phyloP scores from a whole-genome alignment of 2,113 vertebrate genomes.

The Ageneiosus marmoratus region DNA sequence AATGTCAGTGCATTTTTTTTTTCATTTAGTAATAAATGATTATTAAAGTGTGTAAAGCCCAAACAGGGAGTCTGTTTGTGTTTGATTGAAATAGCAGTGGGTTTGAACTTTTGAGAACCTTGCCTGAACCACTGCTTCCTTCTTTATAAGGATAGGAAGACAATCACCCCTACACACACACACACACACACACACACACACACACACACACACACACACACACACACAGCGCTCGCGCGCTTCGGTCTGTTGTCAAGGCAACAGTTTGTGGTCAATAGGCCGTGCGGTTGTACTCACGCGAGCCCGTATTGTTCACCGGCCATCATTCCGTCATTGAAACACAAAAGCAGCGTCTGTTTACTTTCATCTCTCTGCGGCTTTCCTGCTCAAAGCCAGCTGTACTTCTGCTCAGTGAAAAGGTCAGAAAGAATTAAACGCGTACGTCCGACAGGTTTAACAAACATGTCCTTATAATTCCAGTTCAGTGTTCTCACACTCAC shows the following conservation, averaged over 20 bases:
- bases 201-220: no score
- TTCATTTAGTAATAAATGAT: not conserved
- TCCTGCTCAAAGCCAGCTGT: not conserved
- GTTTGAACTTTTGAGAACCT: not conserved
- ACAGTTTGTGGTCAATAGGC: conserved; percentile 70
- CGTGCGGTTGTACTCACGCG: conserved; percentile 43
- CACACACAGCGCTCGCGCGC: not conserved
- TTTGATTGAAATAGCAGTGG: not conserved
- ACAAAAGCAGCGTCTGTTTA: conserved; percentile 22
- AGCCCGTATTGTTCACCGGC: conserved; percentile 36
- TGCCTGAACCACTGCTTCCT: not conserved
- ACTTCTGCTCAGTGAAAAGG: not conserved
- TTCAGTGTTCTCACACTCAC: not conserved
- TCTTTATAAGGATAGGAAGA: conserved; percentile 4
- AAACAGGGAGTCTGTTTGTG: not conserved
- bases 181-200: not conserved
- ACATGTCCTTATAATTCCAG: not conserved
- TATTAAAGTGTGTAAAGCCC: not conserved
- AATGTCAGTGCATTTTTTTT: no score
- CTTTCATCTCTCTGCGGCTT: not conserved
- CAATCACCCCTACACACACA: not conserved
- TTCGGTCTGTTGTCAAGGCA: conserved; percentile 77
- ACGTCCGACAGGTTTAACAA: not conserved
- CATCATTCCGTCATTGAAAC: conserved; percentile 7
- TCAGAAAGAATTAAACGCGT: not conserved